A percentile compares a stretch with the other conserved stretches of the same genome.
Evolutionary conservation across 2,888 invertebrate species (phyloP).

Genomic region (Mesorhabditis belari): DNA sequence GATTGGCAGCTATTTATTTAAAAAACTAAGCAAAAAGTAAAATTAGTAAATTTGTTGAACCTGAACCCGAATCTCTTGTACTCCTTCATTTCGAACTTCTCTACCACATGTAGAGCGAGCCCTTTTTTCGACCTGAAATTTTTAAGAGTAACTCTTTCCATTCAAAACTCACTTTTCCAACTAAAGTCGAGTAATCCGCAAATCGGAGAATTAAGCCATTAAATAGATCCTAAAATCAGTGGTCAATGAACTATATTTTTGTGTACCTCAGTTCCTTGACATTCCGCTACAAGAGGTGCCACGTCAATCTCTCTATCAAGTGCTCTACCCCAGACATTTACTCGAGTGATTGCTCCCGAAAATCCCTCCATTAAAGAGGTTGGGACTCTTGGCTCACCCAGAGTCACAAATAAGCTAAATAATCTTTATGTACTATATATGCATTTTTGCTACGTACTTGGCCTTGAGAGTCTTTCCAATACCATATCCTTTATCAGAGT

Average conservation of each 20-base stretch:
- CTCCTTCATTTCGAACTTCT: conserved; percentile 50
- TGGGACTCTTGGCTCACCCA: conserved; percentile 1
- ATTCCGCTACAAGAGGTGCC: conserved; percentile 43
- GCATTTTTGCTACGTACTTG: conserved; percentile 64
- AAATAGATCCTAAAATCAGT: conserved; percentile 67
- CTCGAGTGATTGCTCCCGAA: conserved; percentile 77
- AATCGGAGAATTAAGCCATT: conserved; percentile 78
- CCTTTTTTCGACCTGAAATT: conserved; percentile 48
- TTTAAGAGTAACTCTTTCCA: too few species aligned
- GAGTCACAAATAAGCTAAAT: conserved; percentile 48
- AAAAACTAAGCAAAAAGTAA: not conserved
- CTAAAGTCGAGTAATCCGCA: conserved; percentile 78
- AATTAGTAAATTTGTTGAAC: conserved; percentile 1
- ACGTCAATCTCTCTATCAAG: conserved; percentile 69
- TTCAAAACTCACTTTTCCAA: too few species aligned
- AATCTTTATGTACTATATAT: not conserved
- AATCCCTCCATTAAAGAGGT: conserved; percentile 18
- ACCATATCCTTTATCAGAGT: conserved; percentile 81
- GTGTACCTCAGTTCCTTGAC: conserved; percentile 37
- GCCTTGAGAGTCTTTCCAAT: conserved; percentile 73
- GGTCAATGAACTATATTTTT: not conserved
- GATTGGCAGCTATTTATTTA: not conserved
- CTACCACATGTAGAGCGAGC: conserved; percentile 81
- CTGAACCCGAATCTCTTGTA: conserved; percentile 4
- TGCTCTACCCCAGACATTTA: conserved; percentile 86